Evolutionary conservation across 2,797 vertebrate genomes (phyloP), one percentile per base, ranked within the genome.

Genomic region (Sebastes cheni): DNA sequence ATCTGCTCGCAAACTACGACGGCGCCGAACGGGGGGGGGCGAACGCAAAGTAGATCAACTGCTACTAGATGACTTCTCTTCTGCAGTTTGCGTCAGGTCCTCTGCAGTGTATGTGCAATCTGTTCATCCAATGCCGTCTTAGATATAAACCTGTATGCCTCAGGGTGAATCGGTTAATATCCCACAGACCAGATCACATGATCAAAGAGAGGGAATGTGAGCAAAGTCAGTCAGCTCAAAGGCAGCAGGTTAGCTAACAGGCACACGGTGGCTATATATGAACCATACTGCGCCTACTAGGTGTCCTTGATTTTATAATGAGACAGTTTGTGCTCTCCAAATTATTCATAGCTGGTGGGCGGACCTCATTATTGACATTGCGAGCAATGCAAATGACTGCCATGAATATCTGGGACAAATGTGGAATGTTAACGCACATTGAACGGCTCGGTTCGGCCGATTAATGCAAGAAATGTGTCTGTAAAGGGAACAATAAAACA

Each of bases 281-380:
- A 72, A n/a, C 5, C 1, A 25, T 42, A 14, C 46, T 29, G 25
- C 5, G 6, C 77, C 52, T 75, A 36, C 60, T 66, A 34, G 36
- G 22, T 75, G 77, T 86, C 87, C 83, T 91, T 90, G 87, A 70
- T 90, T 88, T 82, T 62, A 72, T 88, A 90, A 91, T 71, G 80
- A 91, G 85, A 52, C 67, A 13, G 77, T 88, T 77, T 84, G 76
- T 61, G 76, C 46, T 50, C 62, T 83, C 80, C 42, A 59, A 71
- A 80, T 84, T 86, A 91, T 88, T 89, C 89, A 87, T 87, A 71
- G 85, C 86, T 87, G 27, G 87, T 91, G 89, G 87, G 78, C 77
- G 88, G 83, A 82, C 69, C 76, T 85, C 71, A 75, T 89, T 87
- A 88, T 89, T 88, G 86, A 89, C 90, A 90, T 85, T 86, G 80